A percentile compares a stretch with the other conserved stretches of the same genome.
phyloP scores from a whole-genome alignment of 2,797 vertebrate genomes.

The Mormyrops attenuatus region DNA sequence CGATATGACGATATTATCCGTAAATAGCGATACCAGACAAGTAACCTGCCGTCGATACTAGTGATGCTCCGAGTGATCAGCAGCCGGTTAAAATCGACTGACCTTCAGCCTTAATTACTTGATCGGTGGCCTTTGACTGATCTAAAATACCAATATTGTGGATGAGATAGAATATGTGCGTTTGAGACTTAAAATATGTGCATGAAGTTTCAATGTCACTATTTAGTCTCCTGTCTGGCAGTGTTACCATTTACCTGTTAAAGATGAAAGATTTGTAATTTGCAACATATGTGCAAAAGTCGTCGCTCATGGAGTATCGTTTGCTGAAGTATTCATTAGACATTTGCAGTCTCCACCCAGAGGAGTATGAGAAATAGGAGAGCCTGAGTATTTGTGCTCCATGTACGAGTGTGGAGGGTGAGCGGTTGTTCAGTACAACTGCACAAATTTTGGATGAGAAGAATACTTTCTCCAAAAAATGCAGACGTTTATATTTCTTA shows the following conservation, averaged over 20 bases:
- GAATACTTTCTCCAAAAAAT: background rate
- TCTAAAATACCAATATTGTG: background rate
- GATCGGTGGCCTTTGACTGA: background rate
- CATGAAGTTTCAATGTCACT: background rate
- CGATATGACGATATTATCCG: background rate
- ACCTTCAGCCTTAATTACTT: background rate
- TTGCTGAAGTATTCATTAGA: background rate
- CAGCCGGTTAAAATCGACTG: background rate
- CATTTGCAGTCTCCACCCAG: background rate
- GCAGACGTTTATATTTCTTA: background rate
- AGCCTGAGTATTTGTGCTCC: background rate
- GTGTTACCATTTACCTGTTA: background rate
- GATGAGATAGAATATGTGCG: background rate
- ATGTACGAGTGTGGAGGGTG: background rate
- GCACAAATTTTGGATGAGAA: background rate
- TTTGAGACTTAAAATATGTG: background rate
- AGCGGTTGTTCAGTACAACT: background rate
- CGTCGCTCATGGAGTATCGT: background rate
- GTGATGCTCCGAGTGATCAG: background rate
- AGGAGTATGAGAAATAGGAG: background rate
- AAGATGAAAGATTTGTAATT: background rate
- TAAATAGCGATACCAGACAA: background rate
- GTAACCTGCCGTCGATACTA: background rate
- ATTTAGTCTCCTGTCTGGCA: background rate
- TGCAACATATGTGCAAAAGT: background rate